These are phyloP conservation scores for Belonocnema kinseyi DNA, from an alignment of 1,140 invertebrate genomes.

Conservation along the genomic window DNA sequence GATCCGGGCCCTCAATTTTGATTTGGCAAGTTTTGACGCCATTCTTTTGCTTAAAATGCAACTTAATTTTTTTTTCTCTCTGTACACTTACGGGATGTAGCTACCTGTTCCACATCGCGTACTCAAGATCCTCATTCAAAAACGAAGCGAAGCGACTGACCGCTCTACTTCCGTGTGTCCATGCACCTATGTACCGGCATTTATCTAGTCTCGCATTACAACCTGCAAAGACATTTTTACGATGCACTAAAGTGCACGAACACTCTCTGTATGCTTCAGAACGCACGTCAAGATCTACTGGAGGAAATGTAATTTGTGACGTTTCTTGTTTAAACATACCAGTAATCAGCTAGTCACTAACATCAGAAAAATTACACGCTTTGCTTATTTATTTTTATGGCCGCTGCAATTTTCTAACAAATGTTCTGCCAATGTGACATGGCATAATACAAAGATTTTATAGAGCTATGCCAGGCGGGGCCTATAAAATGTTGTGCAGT, in stretches of 20 bases:
- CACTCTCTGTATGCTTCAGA: neutral
- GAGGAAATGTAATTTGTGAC: constrained; percentile 12
- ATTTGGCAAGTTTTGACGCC: too few species aligned
- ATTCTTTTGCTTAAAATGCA: too few species aligned
- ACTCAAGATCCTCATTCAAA: constrained; percentile 17
- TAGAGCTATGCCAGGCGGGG: too few species aligned
- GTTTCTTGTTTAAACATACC: constrained; percentile 3
- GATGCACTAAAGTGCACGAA: constrained; percentile 17
- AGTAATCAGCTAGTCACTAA: constrained; percentile 19
- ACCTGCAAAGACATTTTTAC: constrained; percentile 29
- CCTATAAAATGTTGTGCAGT: too few species aligned
- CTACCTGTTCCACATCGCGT: constrained; percentile 25
- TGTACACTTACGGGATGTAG: neutral
- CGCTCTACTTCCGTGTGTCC: constrained; percentile 18
- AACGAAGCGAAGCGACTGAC: constrained; percentile 20
- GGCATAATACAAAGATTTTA: too few species aligned
- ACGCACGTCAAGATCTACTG: neutral
- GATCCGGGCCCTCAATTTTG: too few species aligned
- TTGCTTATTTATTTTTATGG: constrained; percentile 7
- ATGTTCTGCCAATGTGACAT: too few species aligned
- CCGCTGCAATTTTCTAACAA: neutral
- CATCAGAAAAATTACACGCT: constrained; percentile 4
- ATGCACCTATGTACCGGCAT: constrained; percentile 8
- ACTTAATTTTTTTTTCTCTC: too few species aligned
- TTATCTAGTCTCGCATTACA: constrained; percentile 28